A percentile compares a stretch with the other conserved stretches of the same genome.
phyloP scores from a whole-genome alignment of 2,888 invertebrate genomes.

The Dolichopus griseipennis region DNA sequence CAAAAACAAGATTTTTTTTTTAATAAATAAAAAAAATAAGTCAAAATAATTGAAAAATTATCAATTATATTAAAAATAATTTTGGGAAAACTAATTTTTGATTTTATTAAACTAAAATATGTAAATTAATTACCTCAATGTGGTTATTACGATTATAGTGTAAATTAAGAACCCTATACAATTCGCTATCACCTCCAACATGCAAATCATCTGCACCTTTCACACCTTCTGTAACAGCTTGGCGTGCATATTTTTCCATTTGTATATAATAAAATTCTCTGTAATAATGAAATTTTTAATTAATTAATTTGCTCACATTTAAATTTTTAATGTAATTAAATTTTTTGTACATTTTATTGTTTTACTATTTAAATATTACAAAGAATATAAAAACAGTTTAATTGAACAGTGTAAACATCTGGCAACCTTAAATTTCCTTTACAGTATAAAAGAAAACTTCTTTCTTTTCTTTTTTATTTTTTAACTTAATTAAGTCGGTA shows the following conservation, averaged over 20 bases:
- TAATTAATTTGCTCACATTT: too few relatives aligned
- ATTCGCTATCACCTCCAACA: constrained; percentile 91
- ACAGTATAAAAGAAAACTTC: not conserved
- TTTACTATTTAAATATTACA: too few relatives aligned
- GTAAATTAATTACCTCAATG: constrained; percentile 38
- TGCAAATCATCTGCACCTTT: constrained; percentile 87
- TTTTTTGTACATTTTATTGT: too few relatives aligned
- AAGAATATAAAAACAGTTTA: too few relatives aligned
- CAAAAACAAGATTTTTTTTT: constrained; percentile 15
- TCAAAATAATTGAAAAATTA: not conserved
- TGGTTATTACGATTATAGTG: constrained; percentile 92
- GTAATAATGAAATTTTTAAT: constrained; percentile 40
- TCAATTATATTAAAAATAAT: not conserved
- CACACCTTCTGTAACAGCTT: constrained; percentile 93
- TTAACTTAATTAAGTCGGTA: not conserved
- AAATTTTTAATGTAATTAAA: too few relatives aligned
- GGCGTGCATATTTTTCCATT: constrained; percentile 99
- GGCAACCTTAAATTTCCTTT: too few relatives aligned
- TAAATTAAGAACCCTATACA: constrained; percentile 94
- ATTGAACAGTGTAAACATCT: too few relatives aligned
- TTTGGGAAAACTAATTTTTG: not conserved
- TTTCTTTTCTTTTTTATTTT: not conserved
- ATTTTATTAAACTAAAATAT: not conserved
- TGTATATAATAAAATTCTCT: constrained; percentile 99
- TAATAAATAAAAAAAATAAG: constrained; percentile 12